Base-by-base conservation (phyloP, 2,797 vertebrate genomes). In the Harpia harpyja region DNA sequence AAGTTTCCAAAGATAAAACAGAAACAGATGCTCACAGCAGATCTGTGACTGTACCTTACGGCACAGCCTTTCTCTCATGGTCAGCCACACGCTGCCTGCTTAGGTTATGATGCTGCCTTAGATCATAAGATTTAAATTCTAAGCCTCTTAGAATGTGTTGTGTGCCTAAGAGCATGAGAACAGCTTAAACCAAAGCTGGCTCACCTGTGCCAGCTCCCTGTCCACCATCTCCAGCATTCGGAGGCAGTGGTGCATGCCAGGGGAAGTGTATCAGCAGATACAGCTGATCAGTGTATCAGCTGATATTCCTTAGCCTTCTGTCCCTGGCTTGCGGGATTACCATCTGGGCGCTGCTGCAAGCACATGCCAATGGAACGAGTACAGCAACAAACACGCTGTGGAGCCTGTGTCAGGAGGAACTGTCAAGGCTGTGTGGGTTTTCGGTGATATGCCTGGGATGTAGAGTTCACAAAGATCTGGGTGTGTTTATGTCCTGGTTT, bases 291-390 rank as follows among this genome's bases (percentile, higher is more conserved):
- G 32, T 5, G 10, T 60, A 12, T 78, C 77, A 49, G 67, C 51
- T 7, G 46, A 30, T 28, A n/a, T 1, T 54, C 60, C 60, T 77
- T 37, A n/a, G 30, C 10, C 2, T 43, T 85, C 87, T 76, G 25
- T 46, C 46, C 63, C 51, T 73, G 41, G 61, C 70, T 65, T 33
- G 44, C 2, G 4, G 46, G 65, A 53, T 75, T 91, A 70, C 84
- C 69, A 53, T 23, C 54, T 39, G 61, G 41, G 3, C 5, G 4
- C 49, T 48, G 27, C 65, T 57, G 56, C n/a, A 56, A 51, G 57
- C 6, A 2, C 2, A 0, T 49, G 44, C 79, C 4, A 10, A 39
- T n/a, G 59, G 39, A 87, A 39, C 6, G 2, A 69, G 43, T n/a
- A 49, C 27, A 30, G 43, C 13, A 46, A 49, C 35, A 59, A 25